phyloP scores from a whole-genome alignment of 2,113 vertebrate species.

The Potamarius usumacintae region DNA sequence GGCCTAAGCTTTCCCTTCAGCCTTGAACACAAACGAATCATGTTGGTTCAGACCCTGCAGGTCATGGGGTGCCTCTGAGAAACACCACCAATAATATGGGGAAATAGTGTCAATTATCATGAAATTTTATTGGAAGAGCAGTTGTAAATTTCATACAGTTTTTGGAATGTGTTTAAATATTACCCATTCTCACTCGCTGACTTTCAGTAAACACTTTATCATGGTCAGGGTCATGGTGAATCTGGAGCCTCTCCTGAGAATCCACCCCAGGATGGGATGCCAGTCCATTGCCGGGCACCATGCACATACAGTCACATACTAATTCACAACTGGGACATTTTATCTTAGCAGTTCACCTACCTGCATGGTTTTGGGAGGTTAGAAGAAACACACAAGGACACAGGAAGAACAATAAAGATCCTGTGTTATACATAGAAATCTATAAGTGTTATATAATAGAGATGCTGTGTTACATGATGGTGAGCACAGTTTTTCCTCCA shows the following conservation, averaged over 20 bases:
- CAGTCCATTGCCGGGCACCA: neutral
- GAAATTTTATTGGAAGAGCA: conserved; percentile 21
- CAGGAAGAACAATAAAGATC: neutral
- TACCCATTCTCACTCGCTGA: neutral
- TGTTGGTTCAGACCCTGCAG: neutral
- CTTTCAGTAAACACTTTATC: neutral
- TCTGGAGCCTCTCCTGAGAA: neutral
- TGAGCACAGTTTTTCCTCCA: neutral
- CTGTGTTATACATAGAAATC: neutral
- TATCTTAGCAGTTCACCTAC: too few relatives aligned
- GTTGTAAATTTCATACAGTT: neutral
- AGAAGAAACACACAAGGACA: neutral
- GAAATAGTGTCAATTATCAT: conserved; percentile 19
- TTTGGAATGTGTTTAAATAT: neutral
- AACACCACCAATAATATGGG: conserved; percentile 19
- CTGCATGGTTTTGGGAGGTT: neutral
- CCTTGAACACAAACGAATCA: conserved; percentile 42
- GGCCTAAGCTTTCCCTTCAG: conserved; percentile 13
- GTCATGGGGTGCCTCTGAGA: neutral
- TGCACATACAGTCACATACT: neutral
- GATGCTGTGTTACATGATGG: too few relatives aligned
- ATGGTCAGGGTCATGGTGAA: neutral
- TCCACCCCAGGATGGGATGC: neutral
- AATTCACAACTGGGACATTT: neutral
- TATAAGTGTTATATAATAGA: too few relatives aligned